Percentiles rank a stretch among this genome's conserved stretches.
These are phyloP conservation scores for Lagria hirta DNA, from an alignment of 2,888 invertebrate genomes.

Conservation along the genomic window DNA sequence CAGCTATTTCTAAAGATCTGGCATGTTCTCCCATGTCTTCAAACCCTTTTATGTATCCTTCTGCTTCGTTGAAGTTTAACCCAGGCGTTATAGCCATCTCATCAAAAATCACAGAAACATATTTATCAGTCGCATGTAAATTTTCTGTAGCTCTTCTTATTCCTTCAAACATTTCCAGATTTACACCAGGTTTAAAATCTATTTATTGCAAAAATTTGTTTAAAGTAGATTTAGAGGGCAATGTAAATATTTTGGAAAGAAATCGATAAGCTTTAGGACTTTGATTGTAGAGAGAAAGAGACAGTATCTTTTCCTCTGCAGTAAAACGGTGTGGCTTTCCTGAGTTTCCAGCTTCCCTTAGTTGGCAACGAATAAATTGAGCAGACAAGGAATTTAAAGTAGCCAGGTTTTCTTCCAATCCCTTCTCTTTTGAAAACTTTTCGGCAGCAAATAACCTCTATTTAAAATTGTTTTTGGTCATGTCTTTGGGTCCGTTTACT, in stretches of 20 bases:
- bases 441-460: conserved; percentile 6
- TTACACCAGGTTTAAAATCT: conserved; percentile 1
- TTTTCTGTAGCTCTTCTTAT: neutral
- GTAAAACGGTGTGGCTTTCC: too few relatives aligned
- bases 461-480: conserved; percentile 11
- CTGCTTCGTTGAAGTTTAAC: too few relatives aligned
- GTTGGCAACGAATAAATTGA: too few relatives aligned
- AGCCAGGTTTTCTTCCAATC: conserved; percentile 1
- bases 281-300: conserved; percentile 2
- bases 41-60: neutral
- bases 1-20: neutral
- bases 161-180: neutral
- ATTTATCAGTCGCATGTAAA: neutral
- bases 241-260: conserved; percentile 5
- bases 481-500: too few relatives aligned
- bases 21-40: neutral
- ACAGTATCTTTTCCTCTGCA: conserved; percentile 4
- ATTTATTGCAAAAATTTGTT: conserved; percentile 1
- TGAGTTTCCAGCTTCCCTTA: neutral
- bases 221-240: conserved; percentile 3
- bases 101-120: neutral
- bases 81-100: too few relatives aligned
- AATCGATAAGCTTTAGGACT: conserved; percentile 9
- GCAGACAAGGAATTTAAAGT: neutral
- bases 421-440: conserved; percentile 4